A percentile compares a stretch with the other conserved stretches of the same genome.
These are phyloP conservation scores for Synergus japonicus DNA, from an alignment of 2,888 invertebrate genomes.

Conservation along the genomic window DNA sequence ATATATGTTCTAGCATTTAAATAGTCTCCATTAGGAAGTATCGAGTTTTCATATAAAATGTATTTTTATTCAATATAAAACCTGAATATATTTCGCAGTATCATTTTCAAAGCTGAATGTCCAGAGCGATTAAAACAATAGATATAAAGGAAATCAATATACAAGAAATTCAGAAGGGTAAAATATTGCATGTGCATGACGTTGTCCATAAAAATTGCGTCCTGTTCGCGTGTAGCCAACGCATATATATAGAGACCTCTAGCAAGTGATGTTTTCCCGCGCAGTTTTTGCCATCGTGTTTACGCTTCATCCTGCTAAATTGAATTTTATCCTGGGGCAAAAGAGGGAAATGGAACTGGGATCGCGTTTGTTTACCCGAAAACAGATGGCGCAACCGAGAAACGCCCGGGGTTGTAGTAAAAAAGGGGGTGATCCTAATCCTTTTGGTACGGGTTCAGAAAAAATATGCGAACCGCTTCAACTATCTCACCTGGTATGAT, in stretches of 20 bases:
- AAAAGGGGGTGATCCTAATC: conserved; percentile 69
- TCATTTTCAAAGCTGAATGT: neutral
- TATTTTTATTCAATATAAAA: neutral
- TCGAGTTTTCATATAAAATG: no score
- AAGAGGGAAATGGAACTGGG: conserved; percentile 68
- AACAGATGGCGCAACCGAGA: conserved; percentile 72
- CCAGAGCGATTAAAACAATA: neutral
- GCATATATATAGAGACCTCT: conserved; percentile 44
- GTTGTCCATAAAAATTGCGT: conserved; percentile 52
- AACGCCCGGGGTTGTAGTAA: conserved; percentile 65
- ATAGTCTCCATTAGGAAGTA: no score
- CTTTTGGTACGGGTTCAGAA: conserved; percentile 64
- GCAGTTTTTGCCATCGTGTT: conserved; percentile 66
- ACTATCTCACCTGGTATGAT: conserved; percentile 46
- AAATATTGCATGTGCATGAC: conserved; percentile 23
- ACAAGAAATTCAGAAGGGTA: neutral
- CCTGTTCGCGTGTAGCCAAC: conserved; percentile 33
- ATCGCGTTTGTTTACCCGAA: conserved; percentile 72
- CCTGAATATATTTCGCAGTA: neutral
- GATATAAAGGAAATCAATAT: neutral
- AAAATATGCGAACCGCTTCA: conserved; percentile 48
- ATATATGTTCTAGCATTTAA: no score
- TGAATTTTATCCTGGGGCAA: conserved; percentile 72
- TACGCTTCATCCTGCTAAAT: conserved; percentile 73
- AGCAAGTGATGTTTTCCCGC: conserved; percentile 59